Evolutionary conservation across 2,113 vertebrate genomes (phyloP).

Genomic region (Pedetes capensis): DNA sequence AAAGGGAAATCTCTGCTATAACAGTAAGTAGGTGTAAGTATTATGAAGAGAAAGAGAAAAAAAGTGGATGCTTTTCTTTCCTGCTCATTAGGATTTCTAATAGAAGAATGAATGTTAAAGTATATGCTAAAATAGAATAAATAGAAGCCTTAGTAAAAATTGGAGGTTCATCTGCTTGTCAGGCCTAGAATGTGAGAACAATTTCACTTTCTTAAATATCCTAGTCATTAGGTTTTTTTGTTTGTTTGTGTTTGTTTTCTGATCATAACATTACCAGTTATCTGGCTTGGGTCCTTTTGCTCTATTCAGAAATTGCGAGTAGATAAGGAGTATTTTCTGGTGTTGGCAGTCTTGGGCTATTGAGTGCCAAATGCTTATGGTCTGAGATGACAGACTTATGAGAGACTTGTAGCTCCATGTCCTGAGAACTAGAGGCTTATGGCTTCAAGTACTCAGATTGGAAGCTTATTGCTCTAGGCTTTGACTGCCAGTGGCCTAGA

Average conservation of each 20-base stretch:
- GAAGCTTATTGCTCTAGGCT: not conserved
- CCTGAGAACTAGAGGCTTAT: not conserved
- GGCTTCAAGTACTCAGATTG: not conserved
- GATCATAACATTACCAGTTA: not conserved
- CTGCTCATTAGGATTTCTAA: not conserved
- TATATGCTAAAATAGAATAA: not conserved
- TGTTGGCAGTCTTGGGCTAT: not conserved
- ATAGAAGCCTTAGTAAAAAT: not conserved
- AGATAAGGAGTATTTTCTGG: not conserved
- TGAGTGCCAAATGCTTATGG: not conserved
- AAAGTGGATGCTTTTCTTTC: not conserved
- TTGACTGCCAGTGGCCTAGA: not conserved
- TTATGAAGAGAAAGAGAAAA: not conserved
- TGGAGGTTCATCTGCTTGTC: not conserved
- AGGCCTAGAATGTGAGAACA: not conserved
- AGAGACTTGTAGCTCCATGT: not conserved
- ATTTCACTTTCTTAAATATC: slow-evolving; percentile 22
- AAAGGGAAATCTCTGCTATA: not conserved
- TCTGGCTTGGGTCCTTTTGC: not conserved
- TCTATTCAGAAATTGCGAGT: not conserved
- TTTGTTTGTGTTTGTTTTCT: no score
- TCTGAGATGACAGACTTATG: not conserved
- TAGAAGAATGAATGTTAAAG: not conserved
- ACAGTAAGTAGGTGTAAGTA: not conserved
- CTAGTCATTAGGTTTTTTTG: not conserved